A percentile compares a stretch with the other conserved stretches of the same genome.
Conservation (phyloP, 2,888 invertebrate genomes). For the Eupithecia centaureata region DNA sequence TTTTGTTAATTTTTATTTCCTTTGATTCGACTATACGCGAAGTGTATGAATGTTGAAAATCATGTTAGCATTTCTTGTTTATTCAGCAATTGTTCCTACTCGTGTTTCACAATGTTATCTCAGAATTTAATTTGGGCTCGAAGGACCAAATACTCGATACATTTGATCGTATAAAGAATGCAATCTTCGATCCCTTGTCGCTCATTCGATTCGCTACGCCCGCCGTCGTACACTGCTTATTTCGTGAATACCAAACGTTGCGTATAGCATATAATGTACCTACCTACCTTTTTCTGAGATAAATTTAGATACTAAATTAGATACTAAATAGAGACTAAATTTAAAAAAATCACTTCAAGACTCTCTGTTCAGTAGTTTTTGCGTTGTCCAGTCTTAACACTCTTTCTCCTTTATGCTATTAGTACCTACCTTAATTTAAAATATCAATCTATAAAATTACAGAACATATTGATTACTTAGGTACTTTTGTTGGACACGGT, state of each 20-base stretch:
- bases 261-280: conserved; percentile 4
- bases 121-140: conserved; percentile 17
- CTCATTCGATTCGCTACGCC: conserved; percentile 29
- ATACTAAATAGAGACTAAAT: too few species aligned
- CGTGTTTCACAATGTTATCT: conserved; percentile 1
- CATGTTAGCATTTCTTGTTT: neutral
- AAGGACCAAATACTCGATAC: conserved; percentile 26
- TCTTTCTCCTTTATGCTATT: too few species aligned
- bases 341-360: too few species aligned
- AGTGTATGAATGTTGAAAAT: neutral
- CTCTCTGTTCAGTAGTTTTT: neutral
- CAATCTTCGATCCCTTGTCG: conserved; percentile 35
- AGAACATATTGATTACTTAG: too few species aligned
- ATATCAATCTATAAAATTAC: too few species aligned
- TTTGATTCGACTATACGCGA: neutral
- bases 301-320: too few species aligned
- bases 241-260: conserved; percentile 25
- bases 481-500: too few species aligned
- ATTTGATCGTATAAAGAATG: conserved; percentile 32
- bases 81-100: neutral
- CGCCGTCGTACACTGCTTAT: conserved; percentile 21
- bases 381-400: neutral
- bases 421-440: too few species aligned
- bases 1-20: neutral
- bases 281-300: too few species aligned